Evolutionary conservation across 1,140 invertebrate genomes (phyloP), one percentile per base, ranked within the genome.

Genomic region (Hylaeus anthracinus): DNA sequence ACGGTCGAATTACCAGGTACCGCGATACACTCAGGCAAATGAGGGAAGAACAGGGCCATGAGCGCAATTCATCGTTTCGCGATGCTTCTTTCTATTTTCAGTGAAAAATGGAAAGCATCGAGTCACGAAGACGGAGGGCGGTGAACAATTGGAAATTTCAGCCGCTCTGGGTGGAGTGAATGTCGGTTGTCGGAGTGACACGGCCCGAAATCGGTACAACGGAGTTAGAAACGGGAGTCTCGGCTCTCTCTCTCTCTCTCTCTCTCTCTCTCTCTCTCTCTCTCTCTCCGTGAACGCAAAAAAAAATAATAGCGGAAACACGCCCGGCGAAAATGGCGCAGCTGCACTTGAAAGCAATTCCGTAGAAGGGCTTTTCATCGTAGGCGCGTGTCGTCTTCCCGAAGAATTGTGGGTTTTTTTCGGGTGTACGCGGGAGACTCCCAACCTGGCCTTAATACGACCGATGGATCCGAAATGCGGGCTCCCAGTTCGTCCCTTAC

Each of bases 321-420:
- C 26, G 55, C 9, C 39, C 37, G 53, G 10, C 43, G 15, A 60
- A 61, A 61, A 74, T 63, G 41, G 55, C 77, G 15, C 77, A 79
- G 77, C 70, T 79, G 77, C 41, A n/a, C 70, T 73, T 79, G 70
- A 79, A 75, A 75, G 79, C 64, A 41, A 69, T 75, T 41, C 26
- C 55, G 64, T 55, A 37, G 64, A 66, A 80, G 14, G n/a, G 72
- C 45, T 61, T 80, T 67, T 67, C 77, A 60, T 80, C 69, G 69
- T 43, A 5, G 69, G 8, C 69, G 53, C 43, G 12, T 64, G 67
- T 72, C 69, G 45, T 64, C 61, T 10, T 55, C 9, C 41, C 55
- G 4, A 12, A 1, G 58, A 45, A 55, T 65, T 45, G 53, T 56
- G 14, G 51, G 6, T 41, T 48, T 67, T 66, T 43, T 45, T 12